Base-by-base conservation (phyloP, 1,140 invertebrate species). In the Camponotus vicinus region DNA sequence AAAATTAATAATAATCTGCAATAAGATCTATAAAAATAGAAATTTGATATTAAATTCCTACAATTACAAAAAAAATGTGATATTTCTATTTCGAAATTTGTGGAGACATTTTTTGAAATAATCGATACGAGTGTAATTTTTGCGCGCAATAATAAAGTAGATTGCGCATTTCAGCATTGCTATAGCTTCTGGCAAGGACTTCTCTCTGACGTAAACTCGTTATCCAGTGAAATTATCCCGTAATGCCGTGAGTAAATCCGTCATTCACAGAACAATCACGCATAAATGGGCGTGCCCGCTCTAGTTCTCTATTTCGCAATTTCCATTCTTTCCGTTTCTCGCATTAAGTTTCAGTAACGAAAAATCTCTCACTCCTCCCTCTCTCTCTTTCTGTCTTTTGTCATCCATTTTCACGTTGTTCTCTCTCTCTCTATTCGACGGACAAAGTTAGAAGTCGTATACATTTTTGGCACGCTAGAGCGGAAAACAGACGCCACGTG, bases 401-500 rank as follows among this genome's bases (percentile, higher is more conserved):
- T 13, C 13, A 13, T 13, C 59, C 34, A 6, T 32, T 66, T 45
- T 15, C 37, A 32, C 11, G 18, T 79, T 70, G 34, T 42, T 80
- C 64, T 80, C 63, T 80, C 49, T 40, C 55, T 63, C 63, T 79
- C 82, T n/a, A n/a, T 11, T 45, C 63, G 63, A 40, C 71, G 83
- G 34, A 21, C n/a, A 21, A 42, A 83, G 79, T 49, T 83, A 27
- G 18, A 66, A 55, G 75, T 83, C 73, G 75, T 87, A 88, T 18
- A 27, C 55, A 80, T 69, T 79, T 85, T 88, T 73, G 57, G 70
- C 76, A 83, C 79, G 79, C 79, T 61, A 79, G 59, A 70, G 69
- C 57, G 71, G 45, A 80, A 61, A 85, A 69, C 66, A 40, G 57
- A 34, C 61, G 76, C 55, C 89, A 86, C 79, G 88, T 86, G 88